Evolutionary conservation across 2,888 invertebrate genomes (phyloP).

Genomic region (Hedya salicella): DNA sequence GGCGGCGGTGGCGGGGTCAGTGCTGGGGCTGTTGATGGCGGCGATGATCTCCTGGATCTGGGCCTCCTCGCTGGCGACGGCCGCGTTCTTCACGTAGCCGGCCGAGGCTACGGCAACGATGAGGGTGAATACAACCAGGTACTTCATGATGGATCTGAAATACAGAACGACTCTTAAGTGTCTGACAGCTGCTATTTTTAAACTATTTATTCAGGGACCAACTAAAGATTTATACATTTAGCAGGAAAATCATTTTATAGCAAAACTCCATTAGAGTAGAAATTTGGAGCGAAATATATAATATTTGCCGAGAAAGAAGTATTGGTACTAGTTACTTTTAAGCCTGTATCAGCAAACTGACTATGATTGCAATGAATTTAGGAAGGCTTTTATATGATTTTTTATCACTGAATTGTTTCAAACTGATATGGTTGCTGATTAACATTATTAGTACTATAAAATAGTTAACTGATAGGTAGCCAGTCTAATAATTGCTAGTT

Average conservation of each 20-base stretch:
- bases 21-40: constrained; percentile 66
- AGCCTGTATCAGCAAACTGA: constrained; percentile 50
- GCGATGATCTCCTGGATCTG: constrained; percentile 59
- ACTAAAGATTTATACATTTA: not conserved
- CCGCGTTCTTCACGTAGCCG: constrained; percentile 50
- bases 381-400: constrained; percentile 52
- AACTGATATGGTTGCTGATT: constrained; percentile 26
- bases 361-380: constrained; percentile 46
- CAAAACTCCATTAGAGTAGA: too few species aligned
- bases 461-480: constrained; percentile 28
- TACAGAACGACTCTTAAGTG: not conserved
- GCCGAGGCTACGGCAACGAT: constrained; percentile 67
- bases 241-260: not conserved
- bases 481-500: constrained; percentile 17
- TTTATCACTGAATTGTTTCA: constrained; percentile 45
- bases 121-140: constrained; percentile 64
- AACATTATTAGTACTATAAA: constrained; percentile 23
- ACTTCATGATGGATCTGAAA: constrained; percentile 65
- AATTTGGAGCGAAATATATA: too few species aligned
- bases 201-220: not conserved
- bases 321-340: constrained; percentile 49
- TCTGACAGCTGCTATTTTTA: not conserved
- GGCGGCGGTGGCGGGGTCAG: constrained; percentile 63
- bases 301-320: too few species aligned
- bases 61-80: constrained; percentile 47